Evolutionary conservation across 2,797 vertebrate genomes (phyloP), one percentile per base, ranked within the genome.

Genomic region (Enteromius paludinosus): DNA sequence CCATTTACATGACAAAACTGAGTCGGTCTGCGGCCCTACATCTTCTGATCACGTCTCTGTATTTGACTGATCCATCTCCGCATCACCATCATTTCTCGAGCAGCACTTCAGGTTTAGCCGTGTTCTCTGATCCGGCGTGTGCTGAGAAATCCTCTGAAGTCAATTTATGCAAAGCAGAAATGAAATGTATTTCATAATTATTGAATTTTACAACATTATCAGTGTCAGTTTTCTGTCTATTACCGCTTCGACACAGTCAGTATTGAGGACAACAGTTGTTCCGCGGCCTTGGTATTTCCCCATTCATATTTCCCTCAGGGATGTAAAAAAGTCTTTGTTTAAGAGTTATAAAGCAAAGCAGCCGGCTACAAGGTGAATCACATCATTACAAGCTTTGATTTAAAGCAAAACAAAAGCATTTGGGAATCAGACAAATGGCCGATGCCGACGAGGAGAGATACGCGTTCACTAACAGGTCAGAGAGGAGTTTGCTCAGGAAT

Each of bases 1-100:
- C 18, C 52, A 43, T 61, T 20, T 30, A 76, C 54, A 43, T 76
- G 73, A 76, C 56, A 43, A 61, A 75, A 28, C 52, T 41, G 72
- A 75, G 33, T 76, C 73, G 62, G 73, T 76, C 38, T 75, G 35
- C 54, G 14, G 68, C 49, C 49, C 35, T 76, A 5, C 9, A 45
- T 56, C 33, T 47, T 71, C 68, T 71, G 41, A 9, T 47, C 7
- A 15, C 9, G 25, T 1, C 23, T 54, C 52, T 56, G n/a, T 11
- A 5, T 69, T 68, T 68, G 10, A 14, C 35, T 14, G 20, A 2
- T 70, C 69, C 18, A 8, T 25, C 30, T 20, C 70, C 47, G 52
- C 52, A n/a, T 56, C 52, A 25, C 14, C 3, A 5, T 28, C 28
- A 18, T 28, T 5, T 47, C 41, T 18, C 56, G 25, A 25, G 56